A percentile compares a stretch with the other conserved stretches of the same genome.
These are phyloP conservation scores for Luperina testacea DNA, from an alignment of 2,888 invertebrate species.

Conservation along the genomic window DNA sequence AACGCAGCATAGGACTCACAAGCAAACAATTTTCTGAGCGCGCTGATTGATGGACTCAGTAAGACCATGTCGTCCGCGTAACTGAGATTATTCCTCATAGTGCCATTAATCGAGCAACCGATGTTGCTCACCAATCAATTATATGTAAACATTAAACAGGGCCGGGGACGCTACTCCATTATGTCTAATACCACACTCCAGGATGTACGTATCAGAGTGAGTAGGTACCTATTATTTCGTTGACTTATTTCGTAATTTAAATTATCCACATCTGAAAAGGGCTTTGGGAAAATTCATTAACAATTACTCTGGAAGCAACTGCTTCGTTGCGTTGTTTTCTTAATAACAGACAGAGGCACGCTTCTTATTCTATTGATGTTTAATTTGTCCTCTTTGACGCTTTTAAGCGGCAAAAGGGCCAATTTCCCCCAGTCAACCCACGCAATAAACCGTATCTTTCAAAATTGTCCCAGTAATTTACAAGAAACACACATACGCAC, in stretches of 20 bases:
- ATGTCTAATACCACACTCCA: no score
- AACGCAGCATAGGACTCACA: no score
- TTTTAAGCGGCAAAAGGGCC: not conserved
- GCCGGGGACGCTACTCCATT: no score
- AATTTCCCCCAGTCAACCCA: not conserved
- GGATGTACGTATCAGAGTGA: no score
- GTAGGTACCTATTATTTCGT: not conserved
- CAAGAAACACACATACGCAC: not conserved
- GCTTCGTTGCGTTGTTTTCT: not conserved
- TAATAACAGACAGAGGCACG: not conserved
- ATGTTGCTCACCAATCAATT: no score
- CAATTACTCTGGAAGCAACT: not conserved
- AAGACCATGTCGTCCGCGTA: no score
- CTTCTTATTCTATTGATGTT: conserved; percentile 2
- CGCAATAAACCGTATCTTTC: conserved; percentile 7
- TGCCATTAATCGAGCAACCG: no score
- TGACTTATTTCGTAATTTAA: not conserved
- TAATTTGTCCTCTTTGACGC: not conserved
- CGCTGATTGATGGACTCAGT: no score
- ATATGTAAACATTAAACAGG: no score
- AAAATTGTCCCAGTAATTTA: conserved; percentile 30
- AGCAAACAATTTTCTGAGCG: no score
- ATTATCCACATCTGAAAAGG: not conserved
- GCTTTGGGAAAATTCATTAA: not conserved
- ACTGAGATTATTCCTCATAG: no score